phyloP scores from a whole-genome alignment of 2,888 invertebrate species.

The Sarcophaga carnaria region DNA sequence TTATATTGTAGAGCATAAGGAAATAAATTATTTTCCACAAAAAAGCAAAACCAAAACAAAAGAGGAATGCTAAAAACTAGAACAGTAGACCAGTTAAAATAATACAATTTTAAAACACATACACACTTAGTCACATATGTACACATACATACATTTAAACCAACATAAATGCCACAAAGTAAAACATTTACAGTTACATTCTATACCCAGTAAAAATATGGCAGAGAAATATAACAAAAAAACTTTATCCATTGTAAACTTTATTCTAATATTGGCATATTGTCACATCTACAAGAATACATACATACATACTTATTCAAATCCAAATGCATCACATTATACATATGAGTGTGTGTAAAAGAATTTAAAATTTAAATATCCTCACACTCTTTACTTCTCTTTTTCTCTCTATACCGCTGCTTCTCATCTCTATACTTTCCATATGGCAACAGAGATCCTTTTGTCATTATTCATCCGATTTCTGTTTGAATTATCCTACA shows the following conservation, averaged over 20 bases:
- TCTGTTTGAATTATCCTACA: conserved; percentile 47
- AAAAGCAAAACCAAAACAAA: not conserved
- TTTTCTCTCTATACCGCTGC: not conserved
- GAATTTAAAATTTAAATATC: conserved; percentile 48
- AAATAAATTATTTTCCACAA: conserved; percentile 35
- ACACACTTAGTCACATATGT: not conserved
- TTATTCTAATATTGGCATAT: not conserved
- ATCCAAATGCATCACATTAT: no score
- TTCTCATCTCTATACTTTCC: not conserved
- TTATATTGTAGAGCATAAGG: not conserved
- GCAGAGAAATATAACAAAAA: not conserved
- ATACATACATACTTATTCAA: not conserved
- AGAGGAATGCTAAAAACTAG: not conserved
- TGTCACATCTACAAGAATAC: not conserved
- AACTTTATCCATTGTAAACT: conserved; percentile 24
- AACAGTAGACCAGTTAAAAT: no score
- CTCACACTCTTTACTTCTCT: not conserved
- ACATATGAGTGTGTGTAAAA: conserved; percentile 7
- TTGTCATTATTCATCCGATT: conserved; percentile 53
- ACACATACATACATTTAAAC: not conserved
- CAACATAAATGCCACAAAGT: not conserved
- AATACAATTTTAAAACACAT: not conserved
- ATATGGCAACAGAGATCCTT: conserved; percentile 32
- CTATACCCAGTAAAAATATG: not conserved
- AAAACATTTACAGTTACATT: not conserved